Evolutionary conservation across 2,888 invertebrate species (phyloP).

Genomic region (Dermolepida albohirtum): DNA sequence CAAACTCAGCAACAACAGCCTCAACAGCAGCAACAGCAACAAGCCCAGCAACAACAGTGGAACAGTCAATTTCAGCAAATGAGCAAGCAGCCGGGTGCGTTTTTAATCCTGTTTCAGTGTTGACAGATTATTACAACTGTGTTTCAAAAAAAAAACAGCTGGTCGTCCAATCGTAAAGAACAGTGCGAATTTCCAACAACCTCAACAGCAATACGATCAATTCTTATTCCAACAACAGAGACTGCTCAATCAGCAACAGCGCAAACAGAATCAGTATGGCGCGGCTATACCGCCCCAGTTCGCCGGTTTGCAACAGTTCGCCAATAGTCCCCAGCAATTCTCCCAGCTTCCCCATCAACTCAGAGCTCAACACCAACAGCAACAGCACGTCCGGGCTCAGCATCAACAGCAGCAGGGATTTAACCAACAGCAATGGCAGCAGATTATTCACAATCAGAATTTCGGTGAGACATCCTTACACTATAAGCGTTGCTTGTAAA

Average conservation of each 20-base stretch:
- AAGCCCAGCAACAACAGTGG: constrained; percentile 50
- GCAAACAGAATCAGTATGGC: constrained; percentile 48
- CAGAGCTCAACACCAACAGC: constrained; percentile 58
- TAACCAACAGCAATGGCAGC: constrained; percentile 58
- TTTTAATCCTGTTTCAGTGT: constrained; percentile 1
- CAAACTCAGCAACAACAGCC: constrained; percentile 53
- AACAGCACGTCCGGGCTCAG: constrained; percentile 48
- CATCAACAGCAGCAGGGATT: constrained; percentile 65
- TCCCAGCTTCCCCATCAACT: constrained; percentile 55
- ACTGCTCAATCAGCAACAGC: constrained; percentile 58
- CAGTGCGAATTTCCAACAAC: constrained; percentile 60
- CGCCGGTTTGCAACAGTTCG: constrained; percentile 43
- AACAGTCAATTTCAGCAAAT: constrained; percentile 55
- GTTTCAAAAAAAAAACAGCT: constrained; percentile 45
- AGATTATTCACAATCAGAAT: constrained; percentile 52
- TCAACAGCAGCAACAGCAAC: constrained; percentile 50
- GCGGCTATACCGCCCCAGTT: constrained; percentile 47
- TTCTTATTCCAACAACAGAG: constrained; percentile 62
- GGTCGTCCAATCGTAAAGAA: constrained; percentile 73
- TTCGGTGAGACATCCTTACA: constrained; percentile 30
- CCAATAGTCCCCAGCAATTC: constrained; percentile 46
- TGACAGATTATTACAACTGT: constrained; percentile 32
- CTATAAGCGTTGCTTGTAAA: too few relatives aligned
- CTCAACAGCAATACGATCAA: constrained; percentile 59
- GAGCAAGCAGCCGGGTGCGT: constrained; percentile 53